These are phyloP conservation scores for Chionis minor DNA, from an alignment of 2,113 vertebrate genomes.

Conservation along the genomic window DNA sequence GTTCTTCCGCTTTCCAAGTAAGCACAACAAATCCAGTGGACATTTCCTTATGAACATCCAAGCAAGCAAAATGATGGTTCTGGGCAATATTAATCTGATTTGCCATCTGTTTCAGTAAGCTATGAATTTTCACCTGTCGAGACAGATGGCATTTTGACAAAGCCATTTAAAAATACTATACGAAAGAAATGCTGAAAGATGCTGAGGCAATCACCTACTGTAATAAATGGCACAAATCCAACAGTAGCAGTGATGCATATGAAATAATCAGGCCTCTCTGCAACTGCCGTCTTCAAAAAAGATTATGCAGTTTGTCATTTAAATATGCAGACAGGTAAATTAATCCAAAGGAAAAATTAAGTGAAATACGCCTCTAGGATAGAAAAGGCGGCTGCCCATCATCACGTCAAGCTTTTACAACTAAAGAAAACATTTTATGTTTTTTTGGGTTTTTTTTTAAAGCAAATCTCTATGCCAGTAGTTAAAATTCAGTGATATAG, in stretches of 20 bases:
- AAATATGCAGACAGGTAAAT: background rate
- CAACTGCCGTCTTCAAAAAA: background rate
- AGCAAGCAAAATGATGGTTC: background rate
- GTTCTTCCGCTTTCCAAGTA: background rate
- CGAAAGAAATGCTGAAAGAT: background rate
- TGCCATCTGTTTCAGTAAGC: slow-evolving; percentile 20
- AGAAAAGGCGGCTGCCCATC: background rate
- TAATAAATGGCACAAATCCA: background rate
- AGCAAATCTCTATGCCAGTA: background rate
- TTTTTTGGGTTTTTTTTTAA: background rate
- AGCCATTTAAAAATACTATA: slow-evolving; percentile 14
- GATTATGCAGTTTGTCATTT: background rate
- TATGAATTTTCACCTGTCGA: background rate
- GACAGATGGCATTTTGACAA: slow-evolving; percentile 14
- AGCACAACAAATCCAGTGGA: background rate
- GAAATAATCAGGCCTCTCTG: background rate
- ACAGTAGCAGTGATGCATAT: background rate
- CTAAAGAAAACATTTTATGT: background rate
- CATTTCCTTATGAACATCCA: background rate
- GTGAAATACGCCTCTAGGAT: background rate
- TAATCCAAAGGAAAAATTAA: background rate
- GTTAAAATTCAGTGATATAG: background rate
- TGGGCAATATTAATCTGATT: background rate
- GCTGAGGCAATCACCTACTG: slow-evolving; percentile 43
- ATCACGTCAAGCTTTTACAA: background rate